Conservation (phyloP, 2,113 vertebrate species). For the Uria aalge region DNA sequence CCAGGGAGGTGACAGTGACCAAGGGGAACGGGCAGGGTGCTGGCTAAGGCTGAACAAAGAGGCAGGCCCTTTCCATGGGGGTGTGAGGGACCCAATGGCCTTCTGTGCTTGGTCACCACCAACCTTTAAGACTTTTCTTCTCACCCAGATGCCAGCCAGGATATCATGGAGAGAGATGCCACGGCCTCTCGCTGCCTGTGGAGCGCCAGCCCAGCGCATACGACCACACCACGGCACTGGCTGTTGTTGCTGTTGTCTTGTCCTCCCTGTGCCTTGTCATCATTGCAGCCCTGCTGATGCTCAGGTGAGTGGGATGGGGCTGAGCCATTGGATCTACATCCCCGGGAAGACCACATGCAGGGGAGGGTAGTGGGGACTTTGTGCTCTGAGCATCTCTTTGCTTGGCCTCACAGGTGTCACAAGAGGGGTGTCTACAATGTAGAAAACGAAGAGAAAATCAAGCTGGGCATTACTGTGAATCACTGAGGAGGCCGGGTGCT, state of each 20-base stretch:
- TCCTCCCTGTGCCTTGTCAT: constrained; percentile 91
- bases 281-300: constrained; percentile 88
- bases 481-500: constrained; percentile 78
- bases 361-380: background rate
- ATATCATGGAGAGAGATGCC: constrained; percentile 89
- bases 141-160: constrained; percentile 77
- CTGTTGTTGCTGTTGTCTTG: constrained; percentile 89
- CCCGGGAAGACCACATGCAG: accelerated
- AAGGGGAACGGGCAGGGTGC: background rate
- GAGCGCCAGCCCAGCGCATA: constrained; percentile 79
- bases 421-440: constrained; percentile 93
- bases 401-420: constrained; percentile 84
- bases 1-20: background rate
- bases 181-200: constrained; percentile 82
- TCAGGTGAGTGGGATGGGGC: constrained; percentile 76
- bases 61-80: background rate
- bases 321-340: accelerated
- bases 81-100: background rate
- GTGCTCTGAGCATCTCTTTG: background rate
- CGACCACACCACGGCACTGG: constrained; percentile 89
- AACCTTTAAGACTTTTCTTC: background rate
- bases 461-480: constrained; percentile 85
- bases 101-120: background rate
- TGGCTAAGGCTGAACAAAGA: background rate
- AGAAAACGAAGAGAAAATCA: constrained; percentile 95